Base-by-base conservation (phyloP, 2,113 vertebrate genomes). In the Podarcis cretensis region DNA sequence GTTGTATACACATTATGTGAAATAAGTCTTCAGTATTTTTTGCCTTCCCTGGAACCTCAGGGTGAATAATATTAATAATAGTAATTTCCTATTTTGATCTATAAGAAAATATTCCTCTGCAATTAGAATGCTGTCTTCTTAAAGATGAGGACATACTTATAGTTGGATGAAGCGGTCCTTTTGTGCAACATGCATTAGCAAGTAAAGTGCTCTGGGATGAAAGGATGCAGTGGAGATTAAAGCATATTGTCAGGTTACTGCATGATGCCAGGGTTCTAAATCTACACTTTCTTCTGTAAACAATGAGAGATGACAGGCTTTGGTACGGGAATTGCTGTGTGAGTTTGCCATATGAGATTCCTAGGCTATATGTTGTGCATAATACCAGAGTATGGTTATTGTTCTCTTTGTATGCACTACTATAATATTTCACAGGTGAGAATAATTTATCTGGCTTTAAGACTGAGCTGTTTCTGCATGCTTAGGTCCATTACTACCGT, bases 191-290 rank as follows among this genome's bases (percentile, higher is more conserved):
- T 77, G 54, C 83, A 40, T 77, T 85, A 85, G 84, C 32, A 57
- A 77, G 57, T 85, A 77, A 86, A 66, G 57, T 66, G 32, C 59
- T 85, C 71, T 76, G 20, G 71, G 84, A 65, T 78, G 74, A 86
- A 86, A 86, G 57, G 13, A 77, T 77, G 84, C 57, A 65, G 14
- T 40, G 12, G 74, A 77, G 74, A 86, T 86, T 77, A 86, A 86
- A 86, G 57, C 73, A 40, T 78, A 43, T 86, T 86, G 75, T 66
- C 37, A 66, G 84, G 27, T 18, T n/a, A 30, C 54, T 63, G 16
- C 4, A 43, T 78, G 74, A 66, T 78, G 35, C 35, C 27, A 40
- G 25, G 71, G 43, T 80, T 87, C 63, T 71, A 71, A 71, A 37
- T 77, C 40, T 81, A 25, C 66, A 69, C 8, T n/a, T 4, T 5